Base-by-base conservation (phyloP, 1,140 invertebrate genomes). In the Drosophila melanogaster region DNA sequence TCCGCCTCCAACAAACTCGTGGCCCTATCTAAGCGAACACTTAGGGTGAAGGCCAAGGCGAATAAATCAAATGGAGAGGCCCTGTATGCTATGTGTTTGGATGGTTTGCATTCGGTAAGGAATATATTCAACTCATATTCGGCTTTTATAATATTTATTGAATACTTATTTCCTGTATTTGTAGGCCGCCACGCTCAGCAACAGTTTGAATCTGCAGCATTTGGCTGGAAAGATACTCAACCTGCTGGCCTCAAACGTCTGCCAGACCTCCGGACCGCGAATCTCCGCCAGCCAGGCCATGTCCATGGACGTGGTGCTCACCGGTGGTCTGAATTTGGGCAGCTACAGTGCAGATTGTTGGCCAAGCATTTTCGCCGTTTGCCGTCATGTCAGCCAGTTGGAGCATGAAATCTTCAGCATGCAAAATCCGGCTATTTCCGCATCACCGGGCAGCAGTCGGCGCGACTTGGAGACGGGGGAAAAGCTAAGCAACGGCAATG, bases 261-360 rank as follows among this genome's bases (percentile, higher is more conserved):
- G 92, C 35, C 91, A 92, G 19, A 92, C 92, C 6, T 94, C 94
- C n/a, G 95, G 95, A 0, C 94, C 95, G 0, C 95, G 96, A 90
- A 94, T 96, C 59, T 93, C 96, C 12, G 96, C 97, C 3, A 96
- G 97, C 1, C 97, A 98, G 90, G 96, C 97, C 1, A 93, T 98
- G 41, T 98, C 97, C 61, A 95, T 99, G 93, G 97, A 98, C 92
- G 96, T 98, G 19, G 94, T 79, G 4, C 85, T 95, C 14, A 93
- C 94, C 84, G 94, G 95, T 77, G 97, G 97, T 24, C 92, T 99
- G 33, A 97, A 98, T 91, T 93, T 98, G 33, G 97, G 97, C 4
- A 97, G 97, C 66, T 97, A 98, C 86, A 96, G 97, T 26, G 94
- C 96, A 40, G 96, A 98, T 66, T 98, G 97, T 86, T 99, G 98